phyloP scores from a whole-genome alignment of 2,888 invertebrate species.

The Entomobrya proxima region DNA sequence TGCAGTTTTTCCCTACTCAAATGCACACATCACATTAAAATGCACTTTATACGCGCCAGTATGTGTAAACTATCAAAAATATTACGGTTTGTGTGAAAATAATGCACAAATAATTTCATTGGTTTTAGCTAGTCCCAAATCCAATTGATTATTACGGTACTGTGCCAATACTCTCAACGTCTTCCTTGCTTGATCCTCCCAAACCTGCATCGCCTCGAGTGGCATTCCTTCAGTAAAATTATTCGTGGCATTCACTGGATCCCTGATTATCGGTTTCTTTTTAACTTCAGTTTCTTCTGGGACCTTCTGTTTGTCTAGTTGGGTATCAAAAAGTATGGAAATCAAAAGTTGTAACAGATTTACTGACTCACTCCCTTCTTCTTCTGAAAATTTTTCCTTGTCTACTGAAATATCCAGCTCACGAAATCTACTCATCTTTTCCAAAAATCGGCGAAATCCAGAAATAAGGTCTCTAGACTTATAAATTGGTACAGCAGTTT shows the following conservation, averaged over 20 bases:
- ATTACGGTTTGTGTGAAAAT: too few relatives aligned
- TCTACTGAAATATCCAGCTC: not conserved
- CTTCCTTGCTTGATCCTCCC: not conserved
- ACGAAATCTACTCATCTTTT: not conserved
- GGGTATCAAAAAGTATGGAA: too few relatives aligned
- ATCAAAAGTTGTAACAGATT: too few relatives aligned
- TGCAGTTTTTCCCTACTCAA: too few relatives aligned
- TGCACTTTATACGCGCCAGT: too few relatives aligned
- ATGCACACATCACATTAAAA: too few relatives aligned
- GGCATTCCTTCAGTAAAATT: conserved; percentile 14
- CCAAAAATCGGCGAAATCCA: conserved; percentile 11
- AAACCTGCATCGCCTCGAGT: not conserved
- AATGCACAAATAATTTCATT: too few relatives aligned
- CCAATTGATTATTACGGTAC: not conserved
- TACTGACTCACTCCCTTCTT: too few relatives aligned
- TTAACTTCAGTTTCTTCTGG: not conserved
- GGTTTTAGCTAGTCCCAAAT: conserved; percentile 4
- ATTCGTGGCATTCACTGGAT: conserved; percentile 11
- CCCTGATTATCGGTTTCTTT: conserved; percentile 3
- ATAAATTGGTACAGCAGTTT: not conserved
- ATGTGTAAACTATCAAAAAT: too few relatives aligned
- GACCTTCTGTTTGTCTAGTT: too few relatives aligned
- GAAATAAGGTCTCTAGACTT: too few relatives aligned
- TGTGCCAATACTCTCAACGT: not conserved
- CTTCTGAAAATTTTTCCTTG: too few relatives aligned